A percentile compares a stretch with the other conserved stretches of the same genome.
These are phyloP conservation scores for silkworm (Bombyx mori) DNA, from an alignment of 1,140 invertebrate genomes.

Conservation along the genomic window ASM3026992v2 NC_085128.1:12064001-12064500, in stretches of 20 bases:
- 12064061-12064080: background rate
- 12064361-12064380: too few species aligned
- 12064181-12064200: slow-evolving; percentile 52
- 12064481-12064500: too few species aligned
- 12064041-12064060: too few species aligned
- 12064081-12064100: slow-evolving; percentile 7
- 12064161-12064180: slow-evolving; percentile 38
- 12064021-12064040: too few species aligned
- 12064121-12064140: slow-evolving; percentile 23
- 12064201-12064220: slow-evolving; percentile 49
- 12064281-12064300: slow-evolving; percentile 16
- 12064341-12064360: too few species aligned
- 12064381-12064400: too few species aligned
- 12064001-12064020: too few species aligned
- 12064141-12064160: slow-evolving; percentile 23
- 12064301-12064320: slow-evolving; percentile 29
- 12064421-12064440: too few species aligned
- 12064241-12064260: slow-evolving; percentile 38
- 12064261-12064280: slow-evolving; percentile 41
- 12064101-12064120: slow-evolving; percentile 17
- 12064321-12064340: slow-evolving; percentile 21
- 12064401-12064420: too few species aligned
- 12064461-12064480: too few species aligned
- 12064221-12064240: slow-evolving; percentile 44
- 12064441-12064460: too few species aligned